phyloP scores from a whole-genome alignment of 2,113 vertebrate genomes.

The Dromiciops gliroides region DNA sequence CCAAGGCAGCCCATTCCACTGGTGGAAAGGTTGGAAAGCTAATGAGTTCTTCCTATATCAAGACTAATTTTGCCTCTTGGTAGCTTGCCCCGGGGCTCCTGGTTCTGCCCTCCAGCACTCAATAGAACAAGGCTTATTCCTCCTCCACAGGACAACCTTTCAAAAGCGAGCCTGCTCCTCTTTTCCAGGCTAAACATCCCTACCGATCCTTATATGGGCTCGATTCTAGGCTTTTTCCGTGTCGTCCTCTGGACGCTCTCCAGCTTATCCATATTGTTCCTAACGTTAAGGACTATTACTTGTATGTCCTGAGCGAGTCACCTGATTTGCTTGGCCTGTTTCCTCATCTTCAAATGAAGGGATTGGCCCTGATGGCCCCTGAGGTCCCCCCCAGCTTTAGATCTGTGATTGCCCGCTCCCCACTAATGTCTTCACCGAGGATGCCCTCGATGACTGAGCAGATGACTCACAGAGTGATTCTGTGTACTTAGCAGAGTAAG shows the following conservation, averaged over 20 bases:
- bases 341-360: not conserved
- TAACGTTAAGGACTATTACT: not conserved
- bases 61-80: not conserved
- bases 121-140: not conserved
- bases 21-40: not conserved
- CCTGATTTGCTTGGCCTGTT: not conserved
- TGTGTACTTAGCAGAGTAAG: not conserved
- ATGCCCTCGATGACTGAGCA: not conserved
- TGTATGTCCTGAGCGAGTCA: not conserved
- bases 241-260: not conserved
- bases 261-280: not conserved
- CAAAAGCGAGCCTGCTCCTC: not conserved
- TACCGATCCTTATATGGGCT: not conserved
- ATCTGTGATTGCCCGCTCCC: not conserved
- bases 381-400: not conserved
- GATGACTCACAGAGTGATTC: not conserved
- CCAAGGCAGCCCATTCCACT: not conserved
- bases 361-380: not conserved
- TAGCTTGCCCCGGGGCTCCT: not conserved
- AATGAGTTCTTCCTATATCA: not conserved
- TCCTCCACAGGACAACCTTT: not conserved
- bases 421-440: not conserved
- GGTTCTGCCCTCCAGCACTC: not conserved
- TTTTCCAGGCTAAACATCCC: not conserved
- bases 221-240: not conserved